Conservation (phyloP, 2,113 vertebrate species). For the Gobiocypris rarus region DNA sequence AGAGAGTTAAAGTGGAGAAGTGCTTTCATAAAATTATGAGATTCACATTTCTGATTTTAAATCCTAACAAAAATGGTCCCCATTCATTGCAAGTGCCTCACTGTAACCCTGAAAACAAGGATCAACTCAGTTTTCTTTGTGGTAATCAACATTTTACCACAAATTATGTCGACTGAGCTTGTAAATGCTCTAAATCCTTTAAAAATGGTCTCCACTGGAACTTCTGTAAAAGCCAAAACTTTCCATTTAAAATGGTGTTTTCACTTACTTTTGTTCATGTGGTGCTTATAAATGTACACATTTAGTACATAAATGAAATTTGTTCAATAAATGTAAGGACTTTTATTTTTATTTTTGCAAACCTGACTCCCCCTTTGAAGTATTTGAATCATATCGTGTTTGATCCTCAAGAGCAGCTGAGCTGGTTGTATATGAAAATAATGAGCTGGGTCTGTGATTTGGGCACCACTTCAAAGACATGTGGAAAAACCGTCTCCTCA, state of each 20-base stretch:
- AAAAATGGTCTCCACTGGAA: not conserved
- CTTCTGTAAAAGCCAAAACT: not conserved
- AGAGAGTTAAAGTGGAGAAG: too few relatives aligned
- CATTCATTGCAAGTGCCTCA: too few relatives aligned
- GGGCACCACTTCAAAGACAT: slow-evolving; percentile 52
- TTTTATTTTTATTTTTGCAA: slow-evolving; percentile 13
- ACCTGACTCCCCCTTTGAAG: slow-evolving; percentile 33
- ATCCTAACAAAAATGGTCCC: too few relatives aligned
- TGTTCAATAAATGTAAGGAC: slow-evolving; percentile 11
- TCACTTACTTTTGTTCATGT: not conserved
- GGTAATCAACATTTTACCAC: too few relatives aligned
- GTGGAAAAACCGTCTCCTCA: slow-evolving; percentile 23
- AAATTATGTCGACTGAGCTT: not conserved
- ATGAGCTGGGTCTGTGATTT: slow-evolving; percentile 38
- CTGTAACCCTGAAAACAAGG: too few relatives aligned
- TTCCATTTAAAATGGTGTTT: not conserved
- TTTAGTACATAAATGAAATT: slow-evolving; percentile 2
- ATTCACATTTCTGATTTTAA: too few relatives aligned
- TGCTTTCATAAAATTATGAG: too few relatives aligned
- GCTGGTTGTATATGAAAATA: slow-evolving; percentile 47
- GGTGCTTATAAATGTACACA: not conserved
- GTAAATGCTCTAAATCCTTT: not conserved
- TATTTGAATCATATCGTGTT: slow-evolving; percentile 17
- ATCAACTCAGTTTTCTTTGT: too few relatives aligned
- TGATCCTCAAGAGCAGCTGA: slow-evolving; percentile 22